Conservation (phyloP, 1,140 invertebrate species). For the Asbolus verrucosus region DNA sequence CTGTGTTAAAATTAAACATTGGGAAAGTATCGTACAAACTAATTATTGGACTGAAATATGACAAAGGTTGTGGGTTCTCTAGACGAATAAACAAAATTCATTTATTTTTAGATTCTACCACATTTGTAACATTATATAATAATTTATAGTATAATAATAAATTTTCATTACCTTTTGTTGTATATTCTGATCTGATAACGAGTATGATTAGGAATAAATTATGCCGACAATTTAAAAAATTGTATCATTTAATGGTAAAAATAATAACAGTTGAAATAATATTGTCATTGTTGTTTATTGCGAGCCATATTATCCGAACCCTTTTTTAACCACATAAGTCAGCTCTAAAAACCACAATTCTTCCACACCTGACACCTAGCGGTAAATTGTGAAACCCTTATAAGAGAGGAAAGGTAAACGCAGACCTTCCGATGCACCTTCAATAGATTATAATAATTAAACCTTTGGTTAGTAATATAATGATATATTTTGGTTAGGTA, state of each 20-base stretch:
- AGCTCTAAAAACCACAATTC: slow-evolving; percentile 19
- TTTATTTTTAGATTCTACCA: too few species aligned
- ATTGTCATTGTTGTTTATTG: neutral
- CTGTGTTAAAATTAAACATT: too few species aligned
- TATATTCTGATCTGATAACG: neutral
- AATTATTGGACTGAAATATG: too few species aligned
- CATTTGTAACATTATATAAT: too few species aligned
- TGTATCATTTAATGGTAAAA: neutral
- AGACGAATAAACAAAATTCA: too few species aligned
- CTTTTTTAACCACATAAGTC: neutral
- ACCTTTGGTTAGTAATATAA: slow-evolving; percentile 16
- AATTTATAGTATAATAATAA: neutral
- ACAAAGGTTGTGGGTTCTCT: too few species aligned
- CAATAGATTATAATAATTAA: slow-evolving; percentile 40
- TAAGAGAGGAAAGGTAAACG: slow-evolving; percentile 3
- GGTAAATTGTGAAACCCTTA: slow-evolving; percentile 37
- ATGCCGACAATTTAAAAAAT: slow-evolving; percentile 45
- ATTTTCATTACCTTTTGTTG: neutral
- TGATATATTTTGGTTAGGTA: slow-evolving; percentile 42
- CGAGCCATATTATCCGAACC: slow-evolving; percentile 7
- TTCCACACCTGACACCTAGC: slow-evolving; percentile 36
- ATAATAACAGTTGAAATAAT: neutral
- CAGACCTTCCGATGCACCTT: slow-evolving; percentile 8
- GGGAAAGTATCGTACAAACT: too few species aligned
- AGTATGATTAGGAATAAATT: too few species aligned